Percentiles rank a stretch among this genome's conserved stretches.
These are phyloP conservation scores for Drosophila ohnishii DNA, from an alignment of 1,140 invertebrate species.

Conservation along the genomic window DNA sequence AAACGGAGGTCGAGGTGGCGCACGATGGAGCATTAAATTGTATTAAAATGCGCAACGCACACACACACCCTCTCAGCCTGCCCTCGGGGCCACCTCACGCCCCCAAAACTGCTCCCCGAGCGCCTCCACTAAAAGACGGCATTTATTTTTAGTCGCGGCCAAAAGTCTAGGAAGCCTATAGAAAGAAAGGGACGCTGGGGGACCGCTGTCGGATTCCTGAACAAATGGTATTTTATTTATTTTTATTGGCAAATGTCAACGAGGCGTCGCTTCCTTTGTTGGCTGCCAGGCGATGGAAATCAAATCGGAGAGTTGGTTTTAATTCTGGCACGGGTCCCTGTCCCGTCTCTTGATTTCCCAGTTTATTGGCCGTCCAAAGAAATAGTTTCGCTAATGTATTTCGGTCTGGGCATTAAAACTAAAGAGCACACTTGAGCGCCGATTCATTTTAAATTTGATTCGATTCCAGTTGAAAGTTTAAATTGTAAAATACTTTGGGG, in stretches of 20 bases:
- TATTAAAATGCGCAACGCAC: conserved; percentile 80
- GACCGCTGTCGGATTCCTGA: conserved; percentile 37
- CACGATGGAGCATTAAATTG: conserved; percentile 77
- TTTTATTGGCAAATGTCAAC: conserved; percentile 81
- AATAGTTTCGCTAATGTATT: conserved; percentile 62
- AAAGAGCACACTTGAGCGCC: conserved; percentile 16
- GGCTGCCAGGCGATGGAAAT: conserved; percentile 39
- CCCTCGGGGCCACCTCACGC: conserved; percentile 14
- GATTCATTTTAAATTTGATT: conserved; percentile 24
- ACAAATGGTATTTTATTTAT: conserved; percentile 77
- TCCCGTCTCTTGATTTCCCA: neutral
- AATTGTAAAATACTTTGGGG: neutral
- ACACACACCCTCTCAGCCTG: conserved; percentile 29
- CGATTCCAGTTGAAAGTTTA: conserved; percentile 16
- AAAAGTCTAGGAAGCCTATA: conserved; percentile 22
- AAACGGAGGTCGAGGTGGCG: conserved; percentile 55
- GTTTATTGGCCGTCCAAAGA: conserved; percentile 34
- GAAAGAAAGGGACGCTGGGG: conserved; percentile 5
- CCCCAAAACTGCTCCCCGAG: conserved; percentile 61
- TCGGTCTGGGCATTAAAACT: conserved; percentile 19
- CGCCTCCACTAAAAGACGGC: conserved; percentile 63
- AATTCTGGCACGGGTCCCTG: conserved; percentile 33
- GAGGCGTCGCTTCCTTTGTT: conserved; percentile 68
- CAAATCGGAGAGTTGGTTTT: conserved; percentile 57
- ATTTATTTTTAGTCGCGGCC: conserved; percentile 72